phyloP scores from a whole-genome alignment of 1,140 invertebrate species.

The Pseudomyrmex cubaensis region DNA sequence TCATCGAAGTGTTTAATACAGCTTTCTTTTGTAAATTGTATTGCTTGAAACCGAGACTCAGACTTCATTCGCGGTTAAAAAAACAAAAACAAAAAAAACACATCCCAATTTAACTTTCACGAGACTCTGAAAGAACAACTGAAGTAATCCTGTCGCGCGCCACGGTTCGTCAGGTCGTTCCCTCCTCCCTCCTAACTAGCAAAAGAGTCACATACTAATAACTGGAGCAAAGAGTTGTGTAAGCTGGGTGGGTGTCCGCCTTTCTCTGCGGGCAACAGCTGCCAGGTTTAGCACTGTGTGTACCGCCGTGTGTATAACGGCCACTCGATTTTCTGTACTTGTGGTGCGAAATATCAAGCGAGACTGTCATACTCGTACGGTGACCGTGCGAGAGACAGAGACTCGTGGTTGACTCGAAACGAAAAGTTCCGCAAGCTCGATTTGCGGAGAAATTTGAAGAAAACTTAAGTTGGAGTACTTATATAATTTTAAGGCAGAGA shows the following conservation, averaged over 20 bases:
- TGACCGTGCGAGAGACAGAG: not conserved
- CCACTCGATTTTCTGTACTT: conserved; percentile 43
- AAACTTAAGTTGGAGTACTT: not conserved
- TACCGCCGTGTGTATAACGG: conserved; percentile 40
- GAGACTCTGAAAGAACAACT: not conserved
- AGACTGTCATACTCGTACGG: not conserved
- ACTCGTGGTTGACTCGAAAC: not conserved
- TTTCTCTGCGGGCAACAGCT: conserved; percentile 62
- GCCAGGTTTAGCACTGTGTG: conserved; percentile 53
- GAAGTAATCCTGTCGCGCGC: conserved; percentile 32
- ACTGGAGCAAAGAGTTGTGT: conserved; percentile 73
- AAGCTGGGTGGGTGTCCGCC: conserved; percentile 72
- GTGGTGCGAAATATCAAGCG: conserved; percentile 7
- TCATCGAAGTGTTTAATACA: conserved; percentile 21
- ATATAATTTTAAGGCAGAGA: not conserved
- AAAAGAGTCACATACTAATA: conserved; percentile 70
- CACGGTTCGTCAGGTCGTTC: conserved; percentile 60
- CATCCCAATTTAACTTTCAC: too few relatives aligned
- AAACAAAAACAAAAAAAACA: not conserved
- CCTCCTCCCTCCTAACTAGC: not conserved
- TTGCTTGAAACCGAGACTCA: not conserved
- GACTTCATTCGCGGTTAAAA: too few relatives aligned
- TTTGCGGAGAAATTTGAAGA: not conserved
- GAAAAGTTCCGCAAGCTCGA: not conserved
- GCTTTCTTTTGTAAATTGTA: conserved; percentile 9